Evolutionary conservation across 1,140 invertebrate genomes (phyloP).

Genomic region (Euglossa dilemma): DNA sequence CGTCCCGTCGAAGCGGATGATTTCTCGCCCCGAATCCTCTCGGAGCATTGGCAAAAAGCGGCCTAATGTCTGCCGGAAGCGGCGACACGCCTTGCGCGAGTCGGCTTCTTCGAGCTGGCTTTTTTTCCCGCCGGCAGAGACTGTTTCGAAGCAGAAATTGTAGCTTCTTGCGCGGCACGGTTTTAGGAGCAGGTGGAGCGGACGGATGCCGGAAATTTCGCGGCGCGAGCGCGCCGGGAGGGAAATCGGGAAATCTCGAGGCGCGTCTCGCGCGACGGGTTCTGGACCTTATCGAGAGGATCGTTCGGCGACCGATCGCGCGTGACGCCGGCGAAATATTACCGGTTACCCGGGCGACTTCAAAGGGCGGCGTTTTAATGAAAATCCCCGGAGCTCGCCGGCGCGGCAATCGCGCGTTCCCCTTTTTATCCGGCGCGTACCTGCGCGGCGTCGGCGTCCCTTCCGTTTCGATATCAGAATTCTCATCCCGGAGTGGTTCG

Average conservation of each 20-base stretch:
- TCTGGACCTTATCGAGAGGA: background rate
- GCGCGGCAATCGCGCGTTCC: conserved; percentile 11
- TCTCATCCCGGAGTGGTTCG: background rate
- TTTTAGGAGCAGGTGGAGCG: background rate
- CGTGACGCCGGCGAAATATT: conserved; percentile 23
- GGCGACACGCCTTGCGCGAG: background rate
- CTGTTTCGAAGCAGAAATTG: conserved; percentile 1
- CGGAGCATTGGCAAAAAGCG: background rate
- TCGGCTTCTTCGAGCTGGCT: background rate
- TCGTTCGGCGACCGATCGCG: background rate
- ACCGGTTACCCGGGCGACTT: conserved; percentile 17
- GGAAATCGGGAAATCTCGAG: too few relatives aligned
- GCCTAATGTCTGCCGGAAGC: background rate
- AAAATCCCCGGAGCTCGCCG: conserved; percentile 36
- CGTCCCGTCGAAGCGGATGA: conserved; percentile 46
- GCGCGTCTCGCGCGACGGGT: too few relatives aligned
- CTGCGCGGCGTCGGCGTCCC: background rate
- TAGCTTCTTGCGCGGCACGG: background rate
- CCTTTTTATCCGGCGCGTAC: background rate
- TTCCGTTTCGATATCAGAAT: conserved; percentile 17
- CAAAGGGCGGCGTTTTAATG: conserved; percentile 34
- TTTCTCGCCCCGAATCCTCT: conserved; percentile 2
- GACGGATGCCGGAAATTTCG: background rate
- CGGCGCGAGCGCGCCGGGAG: too few relatives aligned
- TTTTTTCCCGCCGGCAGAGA: background rate